These are phyloP conservation scores for Hydrotaea cyrtoneurina DNA, from an alignment of 2,888 invertebrate genomes.

Conservation along the genomic window DNA sequence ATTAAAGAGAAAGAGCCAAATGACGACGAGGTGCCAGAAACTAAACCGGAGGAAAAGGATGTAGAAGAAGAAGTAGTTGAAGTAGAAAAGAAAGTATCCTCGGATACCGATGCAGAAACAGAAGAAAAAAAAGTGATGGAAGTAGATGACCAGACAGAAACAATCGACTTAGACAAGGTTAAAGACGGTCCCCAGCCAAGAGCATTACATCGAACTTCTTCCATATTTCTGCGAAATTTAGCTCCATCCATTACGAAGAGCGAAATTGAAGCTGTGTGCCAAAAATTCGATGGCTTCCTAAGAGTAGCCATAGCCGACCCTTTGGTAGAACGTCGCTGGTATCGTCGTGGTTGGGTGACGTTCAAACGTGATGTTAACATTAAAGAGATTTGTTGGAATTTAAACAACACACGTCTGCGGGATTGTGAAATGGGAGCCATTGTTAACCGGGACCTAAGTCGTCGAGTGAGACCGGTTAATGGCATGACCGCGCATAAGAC, in stretches of 20 bases:
- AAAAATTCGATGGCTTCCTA: conserved; percentile 95
- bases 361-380: conserved; percentile 98
- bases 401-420: conserved; percentile 91
- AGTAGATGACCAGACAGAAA: conserved; percentile 70
- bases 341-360: conserved; percentile 98
- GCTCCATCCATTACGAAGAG: conserved; percentile 97
- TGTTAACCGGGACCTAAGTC: conserved; percentile 97
- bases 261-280: conserved; percentile 97
- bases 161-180: conserved; percentile 81
- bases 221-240: conserved; percentile 97
- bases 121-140: conserved; percentile 35
- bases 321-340: conserved; percentile 96
- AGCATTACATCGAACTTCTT: conserved; percentile 96
- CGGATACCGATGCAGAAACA: conserved; percentile 29
- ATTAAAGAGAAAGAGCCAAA: conserved; percentile 49
- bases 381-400: conserved; percentile 99
- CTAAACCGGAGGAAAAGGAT: conserved; percentile 71
- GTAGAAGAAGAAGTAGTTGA: conserved; percentile 63
- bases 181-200: conserved; percentile 82
- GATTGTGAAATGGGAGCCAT: conserved; percentile 86
- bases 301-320: conserved; percentile 98
- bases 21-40: conserved; percentile 79
- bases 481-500: conserved; percentile 94
- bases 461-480: conserved; percentile 94
- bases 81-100: conserved; percentile 67